A percentile compares a stretch with the other conserved stretches of the same genome.
These are phyloP conservation scores for Perodicticus potto DNA, from an alignment of 2,797 vertebrate genomes.

Conservation along the genomic window DNA sequence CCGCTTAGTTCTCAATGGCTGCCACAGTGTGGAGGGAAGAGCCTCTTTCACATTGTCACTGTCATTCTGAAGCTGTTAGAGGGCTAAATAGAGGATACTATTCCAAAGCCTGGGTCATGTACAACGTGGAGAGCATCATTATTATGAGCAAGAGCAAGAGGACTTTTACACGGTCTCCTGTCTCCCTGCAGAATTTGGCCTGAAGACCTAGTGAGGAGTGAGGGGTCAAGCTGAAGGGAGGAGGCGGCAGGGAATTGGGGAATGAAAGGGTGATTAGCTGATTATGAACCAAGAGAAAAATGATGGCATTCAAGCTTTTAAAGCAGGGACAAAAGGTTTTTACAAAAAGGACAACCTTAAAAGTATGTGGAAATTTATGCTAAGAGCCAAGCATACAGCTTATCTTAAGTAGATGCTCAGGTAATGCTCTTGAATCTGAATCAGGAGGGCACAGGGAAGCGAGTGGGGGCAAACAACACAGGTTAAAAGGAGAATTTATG, in stretches of 20 bases:
- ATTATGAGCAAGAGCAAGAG: background rate
- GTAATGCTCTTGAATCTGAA: background rate
- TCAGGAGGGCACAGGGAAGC: background rate
- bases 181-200: background rate
- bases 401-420: background rate
- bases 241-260: background rate
- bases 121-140: background rate
- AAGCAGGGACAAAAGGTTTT: background rate
- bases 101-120: background rate
- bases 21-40: fast-evolving
- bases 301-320: background rate
- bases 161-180: background rate
- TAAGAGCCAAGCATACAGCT: background rate
- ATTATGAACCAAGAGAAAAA: background rate
- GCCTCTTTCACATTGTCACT: background rate
- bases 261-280: background rate
- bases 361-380: background rate
- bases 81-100: background rate
- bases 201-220: background rate
- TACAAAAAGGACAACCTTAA: background rate
- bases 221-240: background rate
- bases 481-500: background rate
- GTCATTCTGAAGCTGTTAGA: background rate
- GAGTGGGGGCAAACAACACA: background rate
- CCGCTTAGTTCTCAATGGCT: background rate